These are phyloP conservation scores for Alexandromys fortis DNA, from an alignment of 2,113 vertebrate species.

Conservation along the genomic window DNA sequence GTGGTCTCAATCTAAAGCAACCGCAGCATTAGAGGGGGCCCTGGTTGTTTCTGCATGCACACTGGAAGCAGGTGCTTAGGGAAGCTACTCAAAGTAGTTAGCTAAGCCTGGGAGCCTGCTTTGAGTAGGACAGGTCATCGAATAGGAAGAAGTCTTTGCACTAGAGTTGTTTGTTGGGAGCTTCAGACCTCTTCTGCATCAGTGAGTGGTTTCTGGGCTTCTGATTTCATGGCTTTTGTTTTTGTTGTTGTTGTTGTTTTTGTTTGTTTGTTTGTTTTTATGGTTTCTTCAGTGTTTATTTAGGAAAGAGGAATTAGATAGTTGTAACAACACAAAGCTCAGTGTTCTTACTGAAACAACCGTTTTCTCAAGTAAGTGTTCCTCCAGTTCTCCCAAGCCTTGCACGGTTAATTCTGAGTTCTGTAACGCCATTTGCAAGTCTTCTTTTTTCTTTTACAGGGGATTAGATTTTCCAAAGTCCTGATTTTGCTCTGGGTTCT, in stretches of 20 bases:
- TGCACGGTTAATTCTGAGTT: neutral
- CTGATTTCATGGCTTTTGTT: neutral
- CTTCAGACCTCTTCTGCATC: neutral
- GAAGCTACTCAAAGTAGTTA: neutral
- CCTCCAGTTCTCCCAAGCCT: neutral
- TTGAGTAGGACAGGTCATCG: neutral
- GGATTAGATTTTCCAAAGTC: neutral
- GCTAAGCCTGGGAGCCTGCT: neutral
- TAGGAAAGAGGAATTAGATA: neutral
- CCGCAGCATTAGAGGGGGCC: neutral
- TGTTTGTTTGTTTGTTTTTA: neutral
- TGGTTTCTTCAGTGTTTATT: neutral
- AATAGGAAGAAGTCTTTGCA: neutral
- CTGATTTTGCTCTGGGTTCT: neutral
- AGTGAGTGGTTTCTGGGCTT: neutral
- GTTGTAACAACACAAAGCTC: neutral
- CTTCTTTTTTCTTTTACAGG: neutral
- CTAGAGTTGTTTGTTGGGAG: neutral
- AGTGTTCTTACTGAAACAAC: slow-evolving; percentile 2
- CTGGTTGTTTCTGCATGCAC: neutral
- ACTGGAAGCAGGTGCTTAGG: neutral
- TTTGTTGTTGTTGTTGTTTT: too few species aligned
- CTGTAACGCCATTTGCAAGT: neutral
- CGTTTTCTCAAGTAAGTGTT: neutral
- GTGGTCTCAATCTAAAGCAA: neutral